Conservation (phyloP, 2,797 vertebrate species). For the Rhinella marina region DNA sequence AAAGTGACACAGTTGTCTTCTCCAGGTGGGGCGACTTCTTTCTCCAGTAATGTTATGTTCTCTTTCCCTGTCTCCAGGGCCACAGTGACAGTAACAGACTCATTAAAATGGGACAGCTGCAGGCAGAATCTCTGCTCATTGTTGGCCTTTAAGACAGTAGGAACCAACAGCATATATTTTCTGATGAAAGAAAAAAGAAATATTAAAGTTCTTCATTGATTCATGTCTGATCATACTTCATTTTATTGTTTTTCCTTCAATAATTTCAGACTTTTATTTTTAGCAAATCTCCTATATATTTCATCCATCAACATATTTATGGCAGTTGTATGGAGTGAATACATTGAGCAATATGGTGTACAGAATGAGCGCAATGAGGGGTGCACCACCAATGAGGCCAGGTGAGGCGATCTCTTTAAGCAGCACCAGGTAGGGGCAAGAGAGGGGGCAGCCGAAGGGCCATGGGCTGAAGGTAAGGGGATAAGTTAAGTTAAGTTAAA, state of each 20-base stretch:
- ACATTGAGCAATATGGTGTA: no score
- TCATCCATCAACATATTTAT: no score
- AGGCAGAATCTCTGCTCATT: conserved; percentile 39
- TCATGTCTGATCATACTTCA: not conserved
- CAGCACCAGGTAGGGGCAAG: no score
- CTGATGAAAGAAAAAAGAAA: conserved; percentile 1
- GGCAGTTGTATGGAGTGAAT: no score
- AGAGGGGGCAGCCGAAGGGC: no score
- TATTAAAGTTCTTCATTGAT: not conserved
- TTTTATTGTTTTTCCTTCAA: not conserved
- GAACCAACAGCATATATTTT: conserved; percentile 53
- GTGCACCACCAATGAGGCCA: no score
- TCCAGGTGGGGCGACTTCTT: conserved; percentile 18
- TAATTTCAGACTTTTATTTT: not conserved
- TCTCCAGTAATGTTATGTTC: conserved; percentile 47
- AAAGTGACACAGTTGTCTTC: conserved; percentile 40
- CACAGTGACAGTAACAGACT: conserved; percentile 26
- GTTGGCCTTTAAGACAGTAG: conserved; percentile 24
- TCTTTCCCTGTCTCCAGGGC: not conserved
- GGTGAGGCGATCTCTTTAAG: no score
- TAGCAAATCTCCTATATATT: no score
- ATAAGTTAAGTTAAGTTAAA: no score
- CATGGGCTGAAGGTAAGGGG: no score
- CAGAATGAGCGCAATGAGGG: no score
- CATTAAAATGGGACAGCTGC: conserved; percentile 50